Evolutionary conservation across 2,888 invertebrate genomes (phyloP), one percentile per base, ranked within the genome.

Genomic region (Rotaria macrura): DNA sequence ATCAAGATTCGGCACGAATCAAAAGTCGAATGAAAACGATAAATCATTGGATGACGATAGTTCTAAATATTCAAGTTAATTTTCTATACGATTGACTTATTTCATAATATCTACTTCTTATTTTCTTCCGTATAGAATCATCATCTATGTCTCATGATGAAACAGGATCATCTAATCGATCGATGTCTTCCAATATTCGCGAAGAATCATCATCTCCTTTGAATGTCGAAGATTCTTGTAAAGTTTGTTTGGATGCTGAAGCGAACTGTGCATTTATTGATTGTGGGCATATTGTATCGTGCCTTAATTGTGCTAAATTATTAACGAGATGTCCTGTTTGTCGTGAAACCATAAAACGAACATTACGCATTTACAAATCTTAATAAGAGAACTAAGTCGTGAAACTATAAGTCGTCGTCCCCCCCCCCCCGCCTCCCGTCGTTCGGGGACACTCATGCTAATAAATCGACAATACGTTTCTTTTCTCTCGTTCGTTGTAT

Each of bases 221-320:
- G 20, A 65, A 5, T 10, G 14, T 34, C 20, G 65, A 65, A 65
- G 65, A 29, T 17, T 17, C 65, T 20, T 65, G 65, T 7, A 65
- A 65, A 65, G 65, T 65, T 14, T 65, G 65, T 65, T 65, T 65
- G 14, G 65, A 65, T 34, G 65, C 65, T 34, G 29, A 34, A 20
- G 65, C 65, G 2, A 65, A 65, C 38, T 65, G 65, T 65, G 65
- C 65, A 65, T 65, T 65, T 65, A 65, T 65, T 65, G 65, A 65
- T 20, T 65, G 65, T 65, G 65, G 65, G 34, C 65, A 65, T 65
- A 65, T 65, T 65, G 65, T 65, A 65, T 65, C 34, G 20, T 65
- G 65, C 25, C 29, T 65, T 17, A 65, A 65, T 65, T 65, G 65
- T 65, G 65, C 65, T 14, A 65, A 65, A 65, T 65, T 65, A 65